Percentiles rank a stretch among this genome's conserved stretches.
These are phyloP conservation scores for Drosophila neoperkinsi DNA, from an alignment of 2,888 invertebrate species.

Conservation along the genomic window DNA sequence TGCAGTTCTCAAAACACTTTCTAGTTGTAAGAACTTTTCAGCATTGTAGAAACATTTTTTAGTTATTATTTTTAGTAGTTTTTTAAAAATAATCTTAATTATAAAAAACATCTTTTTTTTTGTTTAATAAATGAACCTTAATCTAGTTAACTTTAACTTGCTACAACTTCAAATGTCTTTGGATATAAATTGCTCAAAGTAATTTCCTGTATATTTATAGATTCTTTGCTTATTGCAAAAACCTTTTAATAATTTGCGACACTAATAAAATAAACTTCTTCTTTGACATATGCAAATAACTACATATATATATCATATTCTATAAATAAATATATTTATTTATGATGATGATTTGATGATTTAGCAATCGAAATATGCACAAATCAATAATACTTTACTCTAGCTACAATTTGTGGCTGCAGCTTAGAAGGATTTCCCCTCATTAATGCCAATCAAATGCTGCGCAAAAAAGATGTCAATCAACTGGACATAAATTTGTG, in stretches of 20 bases:
- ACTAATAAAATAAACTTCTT: background rate
- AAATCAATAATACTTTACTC: background rate
- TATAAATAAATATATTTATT: background rate
- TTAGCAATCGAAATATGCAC: background rate
- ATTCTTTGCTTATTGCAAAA: background rate
- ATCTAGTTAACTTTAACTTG: background rate
- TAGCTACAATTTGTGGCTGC: background rate
- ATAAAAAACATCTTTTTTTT: background rate
- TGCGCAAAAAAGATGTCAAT: constrained; percentile 27
- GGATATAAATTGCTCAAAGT: background rate
- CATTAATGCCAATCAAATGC: constrained; percentile 35
- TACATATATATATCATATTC: background rate
- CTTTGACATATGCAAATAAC: background rate
- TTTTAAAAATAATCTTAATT: background rate
- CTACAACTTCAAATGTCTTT: background rate
- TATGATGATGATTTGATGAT: background rate
- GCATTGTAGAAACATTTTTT: background rate
- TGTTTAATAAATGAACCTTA: background rate
- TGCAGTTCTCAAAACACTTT: background rate
- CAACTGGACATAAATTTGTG: constrained; percentile 17
- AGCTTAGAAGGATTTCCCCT: background rate
- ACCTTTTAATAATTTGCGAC: background rate
- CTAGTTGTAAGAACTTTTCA: background rate
- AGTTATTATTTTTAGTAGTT: background rate
- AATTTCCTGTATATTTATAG: background rate